A percentile compares a stretch with the other conserved stretches of the same genome.
These are phyloP conservation scores for Parazoanthus swiftii DNA, from an alignment of 92 coral and sea anemone genomes.

Conservation along the genomic window DNA sequence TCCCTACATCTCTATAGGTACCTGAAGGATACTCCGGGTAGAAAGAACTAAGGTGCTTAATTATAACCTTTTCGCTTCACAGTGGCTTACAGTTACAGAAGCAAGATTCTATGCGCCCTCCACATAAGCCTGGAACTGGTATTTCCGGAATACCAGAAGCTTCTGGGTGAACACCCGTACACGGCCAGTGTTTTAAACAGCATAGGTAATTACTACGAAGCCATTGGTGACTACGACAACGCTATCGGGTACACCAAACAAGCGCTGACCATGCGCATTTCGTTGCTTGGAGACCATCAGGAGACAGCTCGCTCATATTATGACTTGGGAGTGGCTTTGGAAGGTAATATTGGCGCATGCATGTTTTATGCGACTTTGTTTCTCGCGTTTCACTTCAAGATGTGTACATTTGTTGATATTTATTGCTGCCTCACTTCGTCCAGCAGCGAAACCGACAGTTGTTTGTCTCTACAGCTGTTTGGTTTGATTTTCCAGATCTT, in stretches of 20 bases:
- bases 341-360: conserved; percentile 11
- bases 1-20: neutral
- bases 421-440: too few relatives aligned
- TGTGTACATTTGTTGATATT: too few relatives aligned
- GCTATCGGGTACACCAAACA: conserved; percentile 45
- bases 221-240: conserved; percentile 35
- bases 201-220: conserved; percentile 55
- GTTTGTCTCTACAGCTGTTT: too few relatives aligned
- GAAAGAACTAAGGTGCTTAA: too few relatives aligned
- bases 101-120: conserved; percentile 36
- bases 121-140: conserved; percentile 28
- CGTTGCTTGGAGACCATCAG: conserved; percentile 52
- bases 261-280: conserved; percentile 53
- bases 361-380: too few relatives aligned
- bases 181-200: conserved; percentile 57
- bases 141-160: conserved; percentile 49
- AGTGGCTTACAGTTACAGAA: conserved; percentile 31
- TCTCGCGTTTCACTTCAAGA: neutral
- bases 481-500: too few relatives aligned
- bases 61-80: neutral
- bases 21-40: too few relatives aligned
- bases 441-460: too few relatives aligned
- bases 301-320: conserved; percentile 58
- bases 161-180: conserved; percentile 62
- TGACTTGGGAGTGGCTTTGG: conserved; percentile 52